Base-by-base conservation (phyloP, 2,797 vertebrate genomes). In the Champsocephalus esox region DNA sequence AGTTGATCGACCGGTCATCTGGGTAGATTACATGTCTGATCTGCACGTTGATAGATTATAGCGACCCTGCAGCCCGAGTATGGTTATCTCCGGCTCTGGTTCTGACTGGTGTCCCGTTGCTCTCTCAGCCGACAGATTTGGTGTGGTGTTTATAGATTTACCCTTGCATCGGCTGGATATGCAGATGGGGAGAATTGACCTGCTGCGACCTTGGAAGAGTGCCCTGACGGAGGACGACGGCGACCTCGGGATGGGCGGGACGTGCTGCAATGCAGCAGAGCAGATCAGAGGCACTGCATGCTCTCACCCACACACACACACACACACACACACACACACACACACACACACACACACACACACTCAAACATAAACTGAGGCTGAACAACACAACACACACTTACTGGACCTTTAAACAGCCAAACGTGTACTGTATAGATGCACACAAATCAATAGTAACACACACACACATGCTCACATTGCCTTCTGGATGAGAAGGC, bases 261-360 rank as follows among this genome's bases (percentile, higher is more conserved):
- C 76, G 75, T 92, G 91, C 94, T 95, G 94, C 94, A 95, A 92
- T 95, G 94, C 94, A 95, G 94, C 88, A 94, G 92, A 92, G 93
- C 83, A 81, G 88, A 91, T 84, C 90, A 81, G 86, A 69, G 88
- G 84, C 57, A 65, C 88, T 90, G 86, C 82, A 78, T 79, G 83
- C 87, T 82, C 76, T 80, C 79, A 62, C 77, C 7, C 46, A 54
- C 63, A 44, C 45, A 62, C 59, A 68, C 61, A 61, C 24, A 69
- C 70, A 54, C 38, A 58, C 55, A 73, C 28, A 67, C 57, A 77
- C 69, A 52, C 54, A 52, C 63, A 67, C 70, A 56, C 66, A 63
- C 63, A 41, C 28, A 67, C 57, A 77, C 69, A 52, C 54, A 52
- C 63, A 67, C 70, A 56, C 66, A 63, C 63, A 41, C 62, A 67